These are phyloP conservation scores for Valencia hispanica DNA, from an alignment of 2,797 vertebrate genomes.

Conservation along the genomic window DNA sequence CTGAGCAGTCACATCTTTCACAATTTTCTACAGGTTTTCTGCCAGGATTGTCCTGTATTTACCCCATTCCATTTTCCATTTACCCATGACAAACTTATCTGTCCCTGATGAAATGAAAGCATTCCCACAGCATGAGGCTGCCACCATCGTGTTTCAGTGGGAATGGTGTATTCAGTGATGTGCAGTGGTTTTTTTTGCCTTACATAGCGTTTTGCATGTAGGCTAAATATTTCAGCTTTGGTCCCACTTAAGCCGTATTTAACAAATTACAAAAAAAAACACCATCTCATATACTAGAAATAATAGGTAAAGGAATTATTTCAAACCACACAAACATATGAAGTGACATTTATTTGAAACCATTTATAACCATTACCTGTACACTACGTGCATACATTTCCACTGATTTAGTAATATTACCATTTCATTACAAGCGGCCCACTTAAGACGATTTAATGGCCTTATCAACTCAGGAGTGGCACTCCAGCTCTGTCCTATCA, in stretches of 20 bases:
- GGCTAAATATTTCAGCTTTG: too few species aligned
- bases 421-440: constrained; percentile 75
- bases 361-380: constrained; percentile 76
- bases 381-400: constrained; percentile 67
- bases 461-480: constrained; percentile 53
- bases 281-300: neutral
- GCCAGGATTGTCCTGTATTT: neutral
- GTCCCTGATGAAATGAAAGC: neutral
- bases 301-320: constrained; percentile 9
- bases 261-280: neutral
- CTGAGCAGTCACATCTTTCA: neutral
- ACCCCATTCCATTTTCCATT: neutral
- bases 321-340: constrained; percentile 54
- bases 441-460: constrained; percentile 70
- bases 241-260: too few species aligned
- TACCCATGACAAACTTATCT: neutral
- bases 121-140: neutral
- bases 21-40: neutral
- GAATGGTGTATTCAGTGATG: neutral
- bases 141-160: neutral
- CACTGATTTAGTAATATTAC: constrained; percentile 76
- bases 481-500: constrained; percentile 51
- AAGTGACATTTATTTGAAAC: constrained; percentile 80
- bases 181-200: neutral
- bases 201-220: neutral